A percentile compares a stretch with the other conserved stretches of the same genome.
Evolutionary conservation across 2,888 invertebrate species (phyloP).

Genomic region (Caenorhabditis becei): DNA sequence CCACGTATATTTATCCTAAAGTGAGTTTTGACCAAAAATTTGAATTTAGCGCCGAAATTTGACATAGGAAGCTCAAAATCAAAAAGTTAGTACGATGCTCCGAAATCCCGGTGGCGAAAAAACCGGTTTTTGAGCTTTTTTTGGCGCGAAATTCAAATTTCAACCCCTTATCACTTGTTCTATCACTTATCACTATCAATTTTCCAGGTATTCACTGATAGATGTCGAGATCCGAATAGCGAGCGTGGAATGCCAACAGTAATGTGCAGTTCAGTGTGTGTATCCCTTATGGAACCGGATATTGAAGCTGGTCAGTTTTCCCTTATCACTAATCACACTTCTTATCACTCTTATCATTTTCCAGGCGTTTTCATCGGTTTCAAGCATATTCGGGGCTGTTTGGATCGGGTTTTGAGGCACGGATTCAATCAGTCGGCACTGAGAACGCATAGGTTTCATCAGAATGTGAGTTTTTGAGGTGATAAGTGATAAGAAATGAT

Average conservation of each 20-base stretch:
- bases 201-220: slow-evolving; percentile 77
- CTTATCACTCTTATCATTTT: slow-evolving; percentile 18
- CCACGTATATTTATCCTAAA: slow-evolving; percentile 77
- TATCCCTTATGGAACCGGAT: slow-evolving; percentile 78
- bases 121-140: slow-evolving; percentile 1
- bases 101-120: neutral
- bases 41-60: too few species aligned
- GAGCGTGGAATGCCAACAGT: slow-evolving; percentile 77
- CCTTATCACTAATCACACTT: neutral
- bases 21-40: too few species aligned
- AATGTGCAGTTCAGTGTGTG: slow-evolving; percentile 73
- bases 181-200: neutral
- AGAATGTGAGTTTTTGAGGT: slow-evolving; percentile 64
- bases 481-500: too few species aligned
- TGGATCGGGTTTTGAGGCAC: slow-evolving; percentile 78
- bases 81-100: neutral
- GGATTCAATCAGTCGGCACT: slow-evolving; percentile 81
- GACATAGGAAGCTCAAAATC: too few species aligned
- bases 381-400: slow-evolving; percentile 81
- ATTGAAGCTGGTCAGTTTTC: slow-evolving; percentile 77
- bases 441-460: slow-evolving; percentile 79
- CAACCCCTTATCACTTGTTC: neutral
- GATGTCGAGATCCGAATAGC: slow-evolving; percentile 77
- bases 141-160: neutral
- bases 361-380: slow-evolving; percentile 81